These are phyloP conservation scores for Loripinus fragilis DNA, from an alignment of 2,888 invertebrate genomes.

Conservation along the genomic window DNA sequence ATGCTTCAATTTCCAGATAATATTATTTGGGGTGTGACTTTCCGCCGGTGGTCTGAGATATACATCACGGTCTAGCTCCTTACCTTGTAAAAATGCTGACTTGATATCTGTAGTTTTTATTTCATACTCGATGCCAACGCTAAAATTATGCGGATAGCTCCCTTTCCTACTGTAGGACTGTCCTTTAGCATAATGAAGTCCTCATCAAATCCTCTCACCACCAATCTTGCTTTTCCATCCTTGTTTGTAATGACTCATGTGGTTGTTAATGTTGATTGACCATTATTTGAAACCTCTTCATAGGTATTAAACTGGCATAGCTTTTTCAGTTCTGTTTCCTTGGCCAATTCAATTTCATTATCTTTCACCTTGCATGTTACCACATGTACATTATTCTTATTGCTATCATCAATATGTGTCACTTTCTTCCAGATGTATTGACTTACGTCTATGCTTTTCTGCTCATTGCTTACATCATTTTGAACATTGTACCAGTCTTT, in stretches of 20 bases:
- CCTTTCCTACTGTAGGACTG: constrained; percentile 45
- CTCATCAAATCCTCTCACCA: constrained; percentile 51
- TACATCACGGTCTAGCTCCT: not conserved
- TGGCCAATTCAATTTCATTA: constrained; percentile 15
- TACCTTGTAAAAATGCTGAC: constrained; percentile 27
- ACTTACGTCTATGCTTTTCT: constrained; percentile 31
- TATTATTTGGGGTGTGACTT: not conserved
- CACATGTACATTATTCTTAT: constrained; percentile 2
- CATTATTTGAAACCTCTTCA: constrained; percentile 28
- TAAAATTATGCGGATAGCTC: constrained; percentile 44
- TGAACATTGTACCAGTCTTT: constrained; percentile 43
- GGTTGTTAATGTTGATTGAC: constrained; percentile 34
- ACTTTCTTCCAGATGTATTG: constrained; percentile 38
- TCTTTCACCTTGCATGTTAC: constrained; percentile 5
- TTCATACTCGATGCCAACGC: constrained; percentile 35
- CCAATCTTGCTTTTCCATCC: constrained; percentile 43
- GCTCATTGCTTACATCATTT: constrained; percentile 26
- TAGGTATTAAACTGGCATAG: constrained; percentile 28
- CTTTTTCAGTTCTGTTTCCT: constrained; percentile 27
- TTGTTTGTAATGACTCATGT: constrained; percentile 51
- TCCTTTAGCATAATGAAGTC: constrained; percentile 11
- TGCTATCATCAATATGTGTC: not conserved
- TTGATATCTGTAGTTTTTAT: constrained; percentile 55
- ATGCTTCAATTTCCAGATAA: constrained; percentile 10
- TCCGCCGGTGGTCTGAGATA: not conserved